Evolutionary conservation across 1,140 invertebrate species (phyloP), one percentile per base, ranked within the genome.

Genomic region (Rhagoletis zephyria): DNA sequence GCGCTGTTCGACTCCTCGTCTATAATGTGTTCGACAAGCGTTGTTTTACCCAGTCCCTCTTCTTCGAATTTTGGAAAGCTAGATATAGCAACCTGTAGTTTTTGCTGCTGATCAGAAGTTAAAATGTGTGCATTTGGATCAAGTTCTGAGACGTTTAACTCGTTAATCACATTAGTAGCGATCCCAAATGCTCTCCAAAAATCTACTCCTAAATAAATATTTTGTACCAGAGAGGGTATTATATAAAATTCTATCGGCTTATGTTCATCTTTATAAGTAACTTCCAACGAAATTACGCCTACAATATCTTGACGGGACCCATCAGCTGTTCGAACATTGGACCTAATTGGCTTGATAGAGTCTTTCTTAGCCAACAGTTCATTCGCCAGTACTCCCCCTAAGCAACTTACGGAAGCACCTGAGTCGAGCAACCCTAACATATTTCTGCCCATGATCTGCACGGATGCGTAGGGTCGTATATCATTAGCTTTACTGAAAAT

Each of bases 31-130:
- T 59, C 56, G 6, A 87, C 51, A 59, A 87, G 74, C 10, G 5
- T 10, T 5, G 87, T 87, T 56, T 59, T 65, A 3, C 87, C 87
- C 16, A 87, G 74, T 30, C 87, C 87, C 70, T 87, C n/a, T 59
- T 74, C 40, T 16, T 70, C 87, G 74, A 87, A 87, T 30, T 70
- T 59, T 9, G 87, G 87, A 70, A 87, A 74, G 5, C 61, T 2
- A 51, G 12, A 16, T 3, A 67, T 85, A 12, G 61, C 42, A 19
- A 45, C 48, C 61, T 86, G 59, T 45, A 86, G 30, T 64, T 16
- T 19, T 7, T 64, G 2, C 30, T 40, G 3, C 60, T 86, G n/a
- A 10, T 30, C 30, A 63, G 2, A 9, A 30, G 19, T 63, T 19
- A 86, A 51, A 16, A 60, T 9, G 45, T 64, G 16, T 86, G 9